A percentile compares a stretch with the other conserved stretches of the same genome.
phyloP scores from a whole-genome alignment of 2,797 vertebrate genomes.

The Pristis pectinata region DNA sequence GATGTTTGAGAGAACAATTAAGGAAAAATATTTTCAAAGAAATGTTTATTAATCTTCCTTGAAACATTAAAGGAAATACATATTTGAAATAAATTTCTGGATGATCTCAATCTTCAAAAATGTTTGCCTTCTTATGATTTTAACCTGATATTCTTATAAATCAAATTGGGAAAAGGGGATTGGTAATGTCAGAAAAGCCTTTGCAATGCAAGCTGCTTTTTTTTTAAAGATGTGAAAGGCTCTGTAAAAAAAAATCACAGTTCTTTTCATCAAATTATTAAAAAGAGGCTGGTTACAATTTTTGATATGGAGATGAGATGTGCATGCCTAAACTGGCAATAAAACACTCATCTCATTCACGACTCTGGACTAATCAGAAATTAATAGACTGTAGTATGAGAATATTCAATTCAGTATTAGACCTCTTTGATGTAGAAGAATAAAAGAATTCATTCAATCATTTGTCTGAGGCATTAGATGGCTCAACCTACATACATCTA shows the following conservation, averaged over 20 bases:
- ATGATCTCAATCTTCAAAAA: background rate
- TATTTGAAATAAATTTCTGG: background rate
- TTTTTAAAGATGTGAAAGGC: background rate
- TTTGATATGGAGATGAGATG: conserved; percentile 56
- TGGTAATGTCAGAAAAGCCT: background rate
- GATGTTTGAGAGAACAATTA: background rate
- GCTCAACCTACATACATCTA: conserved; percentile 54
- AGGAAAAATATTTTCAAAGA: background rate
- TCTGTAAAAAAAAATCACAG: background rate
- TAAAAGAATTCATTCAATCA: conserved; percentile 61
- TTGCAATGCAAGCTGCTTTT: background rate
- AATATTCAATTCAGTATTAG: conserved; percentile 52
- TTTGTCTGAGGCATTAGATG: conserved; percentile 62
- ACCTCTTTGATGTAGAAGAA: conserved; percentile 57
- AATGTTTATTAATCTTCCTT: background rate
- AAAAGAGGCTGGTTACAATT: conserved; percentile 56
- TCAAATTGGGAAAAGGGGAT: background rate
- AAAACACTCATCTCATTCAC: conserved; percentile 49
- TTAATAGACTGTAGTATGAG: conserved; percentile 63
- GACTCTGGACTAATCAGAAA: conserved; percentile 59
- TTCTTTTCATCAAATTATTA: conserved; percentile 49
- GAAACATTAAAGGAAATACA: background rate
- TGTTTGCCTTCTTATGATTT: background rate
- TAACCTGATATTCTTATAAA: background rate
- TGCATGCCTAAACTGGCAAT: conserved; percentile 57